Base-by-base conservation (phyloP, 53 echinoderm and acorn worm species). In the Holothuria leucospilota region DNA sequence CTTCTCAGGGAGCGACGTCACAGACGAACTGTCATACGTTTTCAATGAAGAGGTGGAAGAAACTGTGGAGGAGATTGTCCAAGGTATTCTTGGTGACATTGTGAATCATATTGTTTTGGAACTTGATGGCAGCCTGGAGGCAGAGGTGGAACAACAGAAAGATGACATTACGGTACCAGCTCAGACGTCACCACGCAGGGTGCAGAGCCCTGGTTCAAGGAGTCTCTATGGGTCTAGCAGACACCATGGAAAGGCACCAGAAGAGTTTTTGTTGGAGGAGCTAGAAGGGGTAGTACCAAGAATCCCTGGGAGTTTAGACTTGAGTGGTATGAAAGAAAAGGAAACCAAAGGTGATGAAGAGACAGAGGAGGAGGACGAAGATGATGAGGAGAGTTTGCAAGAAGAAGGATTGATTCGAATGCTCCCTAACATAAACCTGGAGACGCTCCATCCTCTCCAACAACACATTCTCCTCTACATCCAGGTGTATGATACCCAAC, bases 381-480 rank as follows among this genome's bases (percentile, higher is more conserved):
- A 39, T 18, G 82, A 86, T 27, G 86, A 64, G 8, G 68, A 67
- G 28, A 18, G 13, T 29, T 21, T 29, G 28, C 6, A 67, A 21
- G 84, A 83, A 67, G 41, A 42, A 42, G 84, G 84, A 6, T 20
- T 88, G 23, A 90, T 84, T 51, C 91, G 86, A 39, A 68, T 91
- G 82, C 81, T 96, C 20, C 88, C 96, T 9, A 93, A 92, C 14
- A 85, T 91, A 34, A 96, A 94, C 63, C 85, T 95, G 27, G 75
- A 90, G 23, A 86, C 87, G 13, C 88, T 99, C 49, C 92, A 92
- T 16, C 92, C 99, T 20, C 86, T 99, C 13, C 99, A 99, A 59
- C 99, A 99, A 75, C 99, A 99, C 67, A 94, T 99, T 69, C 84
- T 99, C n/a, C 89, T 99, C 25, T 99, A 99, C 58, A 91, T 95